Conservation (phyloP, 2,797 vertebrate genomes). For the Ambastaia sidthimunki region DNA sequence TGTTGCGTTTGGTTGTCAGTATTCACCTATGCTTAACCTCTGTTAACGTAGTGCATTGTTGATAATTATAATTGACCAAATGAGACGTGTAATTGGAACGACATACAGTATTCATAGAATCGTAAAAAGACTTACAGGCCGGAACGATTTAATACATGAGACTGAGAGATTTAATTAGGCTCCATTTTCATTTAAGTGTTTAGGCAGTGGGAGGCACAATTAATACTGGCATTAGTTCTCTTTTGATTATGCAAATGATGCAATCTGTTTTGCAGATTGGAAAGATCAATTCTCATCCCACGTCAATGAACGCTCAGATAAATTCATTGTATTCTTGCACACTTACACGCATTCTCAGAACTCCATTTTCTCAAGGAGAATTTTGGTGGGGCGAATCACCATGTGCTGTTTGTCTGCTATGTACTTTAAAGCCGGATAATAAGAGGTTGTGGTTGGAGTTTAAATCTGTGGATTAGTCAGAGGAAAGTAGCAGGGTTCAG, state of each 20-base stretch:
- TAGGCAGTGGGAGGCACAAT: constrained; percentile 35
- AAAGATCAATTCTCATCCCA: background rate
- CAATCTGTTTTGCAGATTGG: constrained; percentile 17
- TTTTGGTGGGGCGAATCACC: background rate
- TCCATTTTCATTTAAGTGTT: constrained; percentile 38
- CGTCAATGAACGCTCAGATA: background rate
- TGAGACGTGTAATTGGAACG: background rate
- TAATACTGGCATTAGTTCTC: constrained; percentile 23
- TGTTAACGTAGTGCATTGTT: constrained; percentile 21
- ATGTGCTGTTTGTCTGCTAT: constrained; percentile 24
- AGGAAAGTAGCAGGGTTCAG: background rate
- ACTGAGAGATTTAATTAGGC: constrained; percentile 24
- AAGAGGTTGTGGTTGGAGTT: constrained; percentile 44
- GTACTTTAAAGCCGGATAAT: constrained; percentile 33
- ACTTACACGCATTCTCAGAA: background rate
- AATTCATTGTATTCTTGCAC: background rate
- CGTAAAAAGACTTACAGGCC: background rate
- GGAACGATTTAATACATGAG: constrained; percentile 41
- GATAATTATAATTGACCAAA: constrained; percentile 12
- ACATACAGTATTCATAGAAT: background rate
- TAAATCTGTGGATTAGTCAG: constrained; percentile 45
- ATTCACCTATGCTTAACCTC: constrained; percentile 8
- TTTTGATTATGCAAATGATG: constrained; percentile 38
- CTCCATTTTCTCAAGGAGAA: constrained; percentile 25
- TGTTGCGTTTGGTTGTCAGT: background rate